Base-by-base conservation (phyloP, 2,888 invertebrate genomes). In the Tipula lateralis region DNA sequence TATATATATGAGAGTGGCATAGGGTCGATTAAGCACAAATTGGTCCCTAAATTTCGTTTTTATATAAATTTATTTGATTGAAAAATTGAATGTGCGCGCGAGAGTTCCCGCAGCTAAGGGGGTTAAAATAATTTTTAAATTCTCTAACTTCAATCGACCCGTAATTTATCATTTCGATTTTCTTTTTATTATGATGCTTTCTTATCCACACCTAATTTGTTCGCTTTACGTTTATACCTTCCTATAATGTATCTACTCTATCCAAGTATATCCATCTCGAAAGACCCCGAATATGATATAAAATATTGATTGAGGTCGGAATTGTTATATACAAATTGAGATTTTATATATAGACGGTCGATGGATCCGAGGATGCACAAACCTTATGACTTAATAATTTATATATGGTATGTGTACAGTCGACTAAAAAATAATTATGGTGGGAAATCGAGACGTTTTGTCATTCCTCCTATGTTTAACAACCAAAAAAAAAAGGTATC, bases 11-110 rank as follows among this genome's bases (percentile, higher is more conserved):
- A 66, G 24, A 66, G 66, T 66, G 66, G 66, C 66, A 66, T 66
- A 66, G 66, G 66, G 66, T 66, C 66, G 66, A 66, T 66, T 66
- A 66, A 66, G 66, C 24, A 66, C 66, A 66, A 66, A 66, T 66
- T 66, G 66, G 24, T 66, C 66, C 66, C 66, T 24, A 66, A 24
- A 24, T 36, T 36, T 6, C 12, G 12, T 36, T 36, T 36, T 36
- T 44, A 24, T 66, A 39, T 13, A 9, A 39, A 39, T 39, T 39
- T 24, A 2, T 66, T 66, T 24, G 19, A 66, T 66, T 66, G 66
- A 66, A 24, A 66, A 66, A 66, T 66, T 66, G 66, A 66, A 66
- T 66, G 66, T 66, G n/a, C 66, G 66, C 9, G 24, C 66, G 3
- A 66, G 66, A 66, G 66, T 24, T 66, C 66, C 66, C 66, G 66